A percentile compares a stretch with the other conserved stretches of the same genome.
These are phyloP conservation scores for Drosophila seclusa DNA, from an alignment of 2,888 invertebrate species.

Conservation along the genomic window DNA sequence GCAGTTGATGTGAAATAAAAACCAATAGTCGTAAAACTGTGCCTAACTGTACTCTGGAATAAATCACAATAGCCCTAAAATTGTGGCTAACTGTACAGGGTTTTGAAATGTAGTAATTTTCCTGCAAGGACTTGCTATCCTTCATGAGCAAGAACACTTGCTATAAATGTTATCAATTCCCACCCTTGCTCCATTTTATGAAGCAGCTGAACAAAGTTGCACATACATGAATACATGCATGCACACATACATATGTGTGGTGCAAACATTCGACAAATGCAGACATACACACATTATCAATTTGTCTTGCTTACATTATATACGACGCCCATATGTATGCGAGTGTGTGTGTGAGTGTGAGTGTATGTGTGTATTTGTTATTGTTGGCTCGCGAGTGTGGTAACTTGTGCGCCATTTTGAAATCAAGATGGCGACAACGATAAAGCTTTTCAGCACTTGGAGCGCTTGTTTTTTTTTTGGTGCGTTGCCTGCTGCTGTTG, in stretches of 20 bases:
- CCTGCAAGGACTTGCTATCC: neutral
- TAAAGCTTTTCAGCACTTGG: slow-evolving; percentile 52
- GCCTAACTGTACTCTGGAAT: neutral
- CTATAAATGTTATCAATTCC: neutral
- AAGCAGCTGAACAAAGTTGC: neutral
- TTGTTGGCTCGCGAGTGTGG: slow-evolving; percentile 42
- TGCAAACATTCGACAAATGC: neutral
- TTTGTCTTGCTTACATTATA: slow-evolving; percentile 24
- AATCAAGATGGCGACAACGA: slow-evolving; percentile 73
- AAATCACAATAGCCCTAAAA: neutral
- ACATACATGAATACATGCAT: neutral
- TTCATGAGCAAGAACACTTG: neutral
- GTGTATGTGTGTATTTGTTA: slow-evolving; percentile 16
- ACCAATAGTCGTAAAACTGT: neutral
- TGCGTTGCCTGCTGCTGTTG: slow-evolving; percentile 8
- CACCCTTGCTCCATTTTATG: slow-evolving; percentile 6
- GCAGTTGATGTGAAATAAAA: neutral
- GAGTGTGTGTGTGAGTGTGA: slow-evolving; percentile 3
- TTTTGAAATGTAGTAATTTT: neutral
- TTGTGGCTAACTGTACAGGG: neutral
- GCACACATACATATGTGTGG: neutral
- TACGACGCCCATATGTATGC: slow-evolving; percentile 22
- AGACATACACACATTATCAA: neutral
- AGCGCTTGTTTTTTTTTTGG: slow-evolving; percentile 12
- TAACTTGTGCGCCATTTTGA: slow-evolving; percentile 66